Evolutionary conservation across 1,140 invertebrate species (phyloP), one percentile per base, ranked within the genome.

Genomic region (Penaeus chinensis): DNA sequence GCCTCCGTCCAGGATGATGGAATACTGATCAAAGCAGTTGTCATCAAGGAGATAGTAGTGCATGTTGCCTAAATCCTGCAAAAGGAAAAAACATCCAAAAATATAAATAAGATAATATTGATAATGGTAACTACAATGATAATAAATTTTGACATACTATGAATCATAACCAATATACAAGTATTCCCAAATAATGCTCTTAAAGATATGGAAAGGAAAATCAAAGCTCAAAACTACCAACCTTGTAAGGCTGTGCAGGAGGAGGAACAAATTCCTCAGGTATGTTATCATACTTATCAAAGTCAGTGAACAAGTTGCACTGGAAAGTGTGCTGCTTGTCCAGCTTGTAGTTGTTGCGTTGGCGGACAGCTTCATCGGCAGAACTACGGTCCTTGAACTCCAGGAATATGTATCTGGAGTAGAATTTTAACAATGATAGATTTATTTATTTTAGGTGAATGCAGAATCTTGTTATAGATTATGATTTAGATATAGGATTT

Each of bases 291-390:
- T 96, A 96, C 94, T 98, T 98, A 88, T 98, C 96, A 93, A 99
- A 99, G 92, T 99, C 98, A 5, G 97, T 97, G 91, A 99, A 98
- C 16, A 98, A 93, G 93, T 99, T 99, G 2, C 99, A 97, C 91
- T 96, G 94, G 92, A 99, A 98, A 19, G 97, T 98, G 91, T 99
- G 98, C 79, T 95, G 94, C 91, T 99, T 99, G 93, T 99, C 99
- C 90, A 99, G 94, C 92, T 98, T 98, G 92, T 98, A 96, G 91
- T 98, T 97, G 93, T 99, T 98, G 32, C 95, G 95, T 54, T 95
- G 93, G 91, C 96, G 96, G 0, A 98, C 96, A 18, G 98, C 98
- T 92, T 98, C 96, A 80, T 95, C 93, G 22, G 98, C 98, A 92
- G 96, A 95, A 32, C 93, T 92, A 18, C 96, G 95, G 91, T 95